Conservation (phyloP, 2,113 vertebrate species). For the Hydrolagus affinis region DNA sequence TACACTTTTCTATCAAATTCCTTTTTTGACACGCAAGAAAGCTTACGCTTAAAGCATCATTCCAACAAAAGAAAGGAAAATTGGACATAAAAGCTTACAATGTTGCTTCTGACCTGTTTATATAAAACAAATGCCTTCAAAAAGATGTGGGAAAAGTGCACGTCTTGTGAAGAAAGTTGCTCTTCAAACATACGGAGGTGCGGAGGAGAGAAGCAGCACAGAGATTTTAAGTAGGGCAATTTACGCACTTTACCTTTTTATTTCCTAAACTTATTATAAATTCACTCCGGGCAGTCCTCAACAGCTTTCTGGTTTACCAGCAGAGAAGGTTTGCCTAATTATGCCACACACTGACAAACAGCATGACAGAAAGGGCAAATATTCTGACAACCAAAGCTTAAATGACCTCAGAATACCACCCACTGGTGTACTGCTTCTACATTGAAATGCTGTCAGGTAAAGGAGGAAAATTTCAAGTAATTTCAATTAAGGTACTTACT, state of each 20-base stretch:
- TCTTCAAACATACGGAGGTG: background rate
- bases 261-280: constrained; percentile 40
- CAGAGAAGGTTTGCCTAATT: constrained; percentile 42
- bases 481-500: constrained; percentile 47
- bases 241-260: constrained; percentile 12
- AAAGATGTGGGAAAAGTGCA: background rate
- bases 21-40: background rate
- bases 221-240: constrained; percentile 20
- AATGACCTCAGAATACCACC: constrained; percentile 34
- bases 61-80: background rate
- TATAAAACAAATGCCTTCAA: constrained; percentile 5
- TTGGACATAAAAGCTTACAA: background rate
- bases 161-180: background rate
- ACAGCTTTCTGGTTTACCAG: constrained; percentile 46
- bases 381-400: constrained; percentile 41
- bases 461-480: constrained; percentile 1
- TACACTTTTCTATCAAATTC: too few relatives aligned
- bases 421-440: background rate
- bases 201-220: background rate
- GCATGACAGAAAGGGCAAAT: constrained; percentile 37
- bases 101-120: background rate
- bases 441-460: background rate
- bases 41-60: background rate
- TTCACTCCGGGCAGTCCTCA: constrained; percentile 40
- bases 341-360: constrained; percentile 40